A percentile compares a stretch with the other conserved stretches of the same genome.
Evolutionary conservation across 2,797 vertebrate genomes (phyloP).

Genomic region (Cyprinella venusta): DNA sequence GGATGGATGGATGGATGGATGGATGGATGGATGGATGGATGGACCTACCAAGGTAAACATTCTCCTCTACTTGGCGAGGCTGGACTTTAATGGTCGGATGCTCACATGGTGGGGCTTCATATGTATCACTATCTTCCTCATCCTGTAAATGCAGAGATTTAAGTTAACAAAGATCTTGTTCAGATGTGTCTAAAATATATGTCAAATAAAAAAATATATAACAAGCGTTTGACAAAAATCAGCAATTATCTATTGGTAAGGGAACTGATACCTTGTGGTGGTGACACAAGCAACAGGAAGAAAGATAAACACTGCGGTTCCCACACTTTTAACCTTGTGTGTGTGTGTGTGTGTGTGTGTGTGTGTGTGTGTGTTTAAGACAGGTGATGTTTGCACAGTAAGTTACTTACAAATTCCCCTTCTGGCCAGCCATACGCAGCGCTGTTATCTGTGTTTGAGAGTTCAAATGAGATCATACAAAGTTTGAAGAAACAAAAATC

Average conservation of each 20-base stretch:
- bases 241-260: background rate
- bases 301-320: background rate
- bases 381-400: background rate
- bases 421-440: constrained; percentile 69
- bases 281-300: constrained; percentile 16
- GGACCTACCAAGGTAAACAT: constrained; percentile 75
- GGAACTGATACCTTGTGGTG: constrained; percentile 41
- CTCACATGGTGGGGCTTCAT: constrained; percentile 79
- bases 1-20: background rate
- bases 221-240: background rate
- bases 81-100: constrained; percentile 67
- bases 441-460: constrained; percentile 64
- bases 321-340: background rate
- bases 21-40: background rate
- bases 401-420: constrained; percentile 77
- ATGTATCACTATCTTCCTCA: constrained; percentile 75
- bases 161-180: background rate
- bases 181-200: background rate
- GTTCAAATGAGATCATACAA: constrained; percentile 10
- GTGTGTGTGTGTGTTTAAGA: background rate
- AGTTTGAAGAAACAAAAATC: background rate
- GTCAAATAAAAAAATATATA: background rate
- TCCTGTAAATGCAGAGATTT: constrained; percentile 63
- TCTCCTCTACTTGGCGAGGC: constrained; percentile 67
- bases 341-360: background rate